Conservation (phyloP, 2,888 invertebrate species). For the Andricus quercusramuli region DNA sequence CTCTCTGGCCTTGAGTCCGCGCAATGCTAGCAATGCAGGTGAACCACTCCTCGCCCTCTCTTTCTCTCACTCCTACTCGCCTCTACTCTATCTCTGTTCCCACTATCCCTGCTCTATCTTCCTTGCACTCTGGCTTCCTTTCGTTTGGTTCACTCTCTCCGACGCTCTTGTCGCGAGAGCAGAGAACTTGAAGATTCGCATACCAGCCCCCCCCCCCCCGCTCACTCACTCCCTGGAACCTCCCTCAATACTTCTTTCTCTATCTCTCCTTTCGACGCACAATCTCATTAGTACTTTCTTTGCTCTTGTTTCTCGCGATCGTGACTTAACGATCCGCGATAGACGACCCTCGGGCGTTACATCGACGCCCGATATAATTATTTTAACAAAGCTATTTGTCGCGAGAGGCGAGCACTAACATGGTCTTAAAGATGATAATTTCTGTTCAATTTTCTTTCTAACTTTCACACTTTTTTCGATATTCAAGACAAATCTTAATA, state of each 20-base stretch:
- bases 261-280: slow-evolving; percentile 48
- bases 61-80: slow-evolving; percentile 54
- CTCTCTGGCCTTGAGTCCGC: slow-evolving; percentile 76
- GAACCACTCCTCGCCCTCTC: slow-evolving; percentile 74
- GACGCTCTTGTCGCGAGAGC: slow-evolving; percentile 59
- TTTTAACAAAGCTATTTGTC: slow-evolving; percentile 21
- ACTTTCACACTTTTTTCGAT: neutral
- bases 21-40: slow-evolving; percentile 79
- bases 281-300: slow-evolving; percentile 49
- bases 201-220: slow-evolving; percentile 52
- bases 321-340: slow-evolving; percentile 49
- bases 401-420: neutral
- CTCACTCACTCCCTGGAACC: slow-evolving; percentile 3
- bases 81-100: slow-evolving; percentile 61
- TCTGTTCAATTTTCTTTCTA: too few species aligned
- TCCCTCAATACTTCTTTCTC: neutral
- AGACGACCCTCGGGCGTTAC: neutral
- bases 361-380: slow-evolving; percentile 11
- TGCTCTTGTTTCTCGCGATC: slow-evolving; percentile 53
- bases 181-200: slow-evolving; percentile 65
- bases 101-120: slow-evolving; percentile 60
- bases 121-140: slow-evolving; percentile 61
- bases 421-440: neutral
- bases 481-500: neutral
- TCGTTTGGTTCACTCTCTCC: slow-evolving; percentile 73